A percentile compares a stretch with the other conserved stretches of the same genome.
These are phyloP conservation scores for Pelagia noctiluca DNA, from an alignment of 30 jellyfish, hydroid and myxozoan genomes.

Conservation along the genomic window DNA sequence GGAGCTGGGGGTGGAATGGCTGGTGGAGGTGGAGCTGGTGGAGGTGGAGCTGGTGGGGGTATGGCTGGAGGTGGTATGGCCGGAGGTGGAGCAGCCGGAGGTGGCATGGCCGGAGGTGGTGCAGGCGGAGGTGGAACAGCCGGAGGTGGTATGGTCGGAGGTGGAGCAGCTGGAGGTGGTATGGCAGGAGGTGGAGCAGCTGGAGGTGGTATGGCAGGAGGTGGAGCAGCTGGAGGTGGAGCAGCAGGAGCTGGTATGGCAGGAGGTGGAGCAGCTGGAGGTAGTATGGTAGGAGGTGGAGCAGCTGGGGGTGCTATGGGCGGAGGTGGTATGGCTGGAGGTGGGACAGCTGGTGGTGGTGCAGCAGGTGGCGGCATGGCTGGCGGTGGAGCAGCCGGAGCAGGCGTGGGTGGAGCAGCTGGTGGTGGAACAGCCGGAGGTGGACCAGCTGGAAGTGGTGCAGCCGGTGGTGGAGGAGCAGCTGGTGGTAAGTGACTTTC, in stretches of 20 bases:
- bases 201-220: slow-evolving; percentile 6
- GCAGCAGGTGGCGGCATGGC: slow-evolving; percentile 10
- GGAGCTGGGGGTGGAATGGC: slow-evolving; percentile 47
- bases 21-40: slow-evolving; percentile 57
- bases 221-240: slow-evolving; percentile 10
- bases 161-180: slow-evolving; percentile 60
- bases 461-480: too few relatives aligned
- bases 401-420: slow-evolving; percentile 3
- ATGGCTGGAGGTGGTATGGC: slow-evolving; percentile 50
- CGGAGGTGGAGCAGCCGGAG: slow-evolving; percentile 50
- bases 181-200: slow-evolving; percentile 28
- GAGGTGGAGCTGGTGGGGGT: slow-evolving; percentile 59
- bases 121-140: slow-evolving; percentile 17
- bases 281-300: neutral
- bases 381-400: slow-evolving; percentile 25
- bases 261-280: slow-evolving; percentile 23
- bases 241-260: slow-evolving; percentile 1
- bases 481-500: too few relatives aligned
- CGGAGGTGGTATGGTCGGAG: slow-evolving; percentile 59
- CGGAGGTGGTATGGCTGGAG: slow-evolving; percentile 28
- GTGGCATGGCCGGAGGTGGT: slow-evolving; percentile 29
- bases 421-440: too few relatives aligned
- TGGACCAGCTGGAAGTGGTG: too few relatives aligned
- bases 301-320: slow-evolving; percentile 5
- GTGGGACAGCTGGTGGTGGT: slow-evolving; percentile 10